phyloP scores from a whole-genome alignment of 2,888 invertebrate species.

The Melolontha melolontha region DNA sequence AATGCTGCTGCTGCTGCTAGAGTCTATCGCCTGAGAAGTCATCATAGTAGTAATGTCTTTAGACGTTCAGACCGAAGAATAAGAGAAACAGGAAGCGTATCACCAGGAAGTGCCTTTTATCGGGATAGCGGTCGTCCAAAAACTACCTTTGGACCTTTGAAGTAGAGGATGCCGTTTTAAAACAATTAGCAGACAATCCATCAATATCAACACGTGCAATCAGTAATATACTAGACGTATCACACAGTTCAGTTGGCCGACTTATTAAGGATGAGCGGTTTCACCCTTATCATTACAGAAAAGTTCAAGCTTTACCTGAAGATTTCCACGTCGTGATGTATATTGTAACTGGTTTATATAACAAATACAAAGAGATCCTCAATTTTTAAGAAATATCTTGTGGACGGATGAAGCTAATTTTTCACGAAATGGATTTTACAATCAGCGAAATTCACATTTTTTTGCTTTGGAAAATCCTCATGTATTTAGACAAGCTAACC shows the following conservation, averaged over 20 bases:
- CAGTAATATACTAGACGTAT: no score
- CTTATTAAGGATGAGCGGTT: no score
- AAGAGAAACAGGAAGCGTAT: no score
- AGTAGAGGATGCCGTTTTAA: constrained; percentile 7
- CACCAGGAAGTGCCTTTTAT: constrained; percentile 6
- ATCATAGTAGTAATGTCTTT: constrained; percentile 5
- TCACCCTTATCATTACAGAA: no score
- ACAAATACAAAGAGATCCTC: constrained; percentile 14
- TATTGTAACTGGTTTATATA: constrained; percentile 4
- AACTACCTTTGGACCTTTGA: constrained; percentile 1
- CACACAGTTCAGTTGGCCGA: no score
- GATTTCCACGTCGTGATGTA: no score
- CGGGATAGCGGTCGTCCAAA: constrained; percentile 7
- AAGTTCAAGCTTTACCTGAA: no score
- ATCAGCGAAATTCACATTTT: no score
- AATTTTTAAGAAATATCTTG: not conserved
- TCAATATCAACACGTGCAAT: constrained; percentile 3
- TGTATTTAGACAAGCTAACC: no score
- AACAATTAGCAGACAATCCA: constrained; percentile 7
- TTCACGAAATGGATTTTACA: no score
- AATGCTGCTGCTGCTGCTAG: constrained; percentile 12
- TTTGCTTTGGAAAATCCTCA: no score
- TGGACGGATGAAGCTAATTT: no score
- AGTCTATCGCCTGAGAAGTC: not conserved
- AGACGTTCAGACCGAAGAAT: constrained; percentile 9